phyloP scores from a whole-genome alignment of 2,888 invertebrate genomes.

The Monochamus alternatus region DNA sequence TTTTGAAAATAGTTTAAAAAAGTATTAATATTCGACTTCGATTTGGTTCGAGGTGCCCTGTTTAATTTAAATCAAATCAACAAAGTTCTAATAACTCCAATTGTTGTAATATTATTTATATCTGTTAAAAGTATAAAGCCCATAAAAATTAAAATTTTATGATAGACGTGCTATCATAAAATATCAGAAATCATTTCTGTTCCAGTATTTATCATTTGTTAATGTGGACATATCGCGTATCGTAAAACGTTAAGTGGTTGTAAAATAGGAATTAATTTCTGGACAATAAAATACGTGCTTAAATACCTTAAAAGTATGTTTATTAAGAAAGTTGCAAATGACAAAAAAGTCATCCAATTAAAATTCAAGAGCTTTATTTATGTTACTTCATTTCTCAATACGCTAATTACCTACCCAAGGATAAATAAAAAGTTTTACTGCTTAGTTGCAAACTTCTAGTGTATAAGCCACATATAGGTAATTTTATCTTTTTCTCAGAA shows the following conservation, averaged over 20 bases:
- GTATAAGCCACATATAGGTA: neutral
- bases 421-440: constrained; percentile 13
- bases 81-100: too few relatives aligned
- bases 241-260: constrained; percentile 38
- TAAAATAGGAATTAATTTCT: constrained; percentile 37
- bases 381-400: constrained; percentile 7
- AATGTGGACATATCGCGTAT: constrained; percentile 48
- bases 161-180: constrained; percentile 8
- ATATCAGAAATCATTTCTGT: constrained; percentile 14
- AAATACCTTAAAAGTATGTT: constrained; percentile 25
- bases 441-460: neutral
- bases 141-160: neutral
- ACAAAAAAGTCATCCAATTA: constrained; percentile 29
- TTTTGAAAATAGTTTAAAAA: too few relatives aligned
- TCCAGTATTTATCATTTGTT: constrained; percentile 36
- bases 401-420: neutral
- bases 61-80: too few relatives aligned
- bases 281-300: constrained; percentile 36
- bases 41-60: too few relatives aligned
- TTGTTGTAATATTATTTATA: too few relatives aligned
- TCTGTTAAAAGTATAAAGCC: too few relatives aligned
- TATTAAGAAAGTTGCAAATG: constrained; percentile 22
- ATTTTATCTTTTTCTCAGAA: neutral
- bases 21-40: too few relatives aligned
- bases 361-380: constrained; percentile 30